Conservation (phyloP, 2,113 vertebrate species). For the Merops nubicus region DNA sequence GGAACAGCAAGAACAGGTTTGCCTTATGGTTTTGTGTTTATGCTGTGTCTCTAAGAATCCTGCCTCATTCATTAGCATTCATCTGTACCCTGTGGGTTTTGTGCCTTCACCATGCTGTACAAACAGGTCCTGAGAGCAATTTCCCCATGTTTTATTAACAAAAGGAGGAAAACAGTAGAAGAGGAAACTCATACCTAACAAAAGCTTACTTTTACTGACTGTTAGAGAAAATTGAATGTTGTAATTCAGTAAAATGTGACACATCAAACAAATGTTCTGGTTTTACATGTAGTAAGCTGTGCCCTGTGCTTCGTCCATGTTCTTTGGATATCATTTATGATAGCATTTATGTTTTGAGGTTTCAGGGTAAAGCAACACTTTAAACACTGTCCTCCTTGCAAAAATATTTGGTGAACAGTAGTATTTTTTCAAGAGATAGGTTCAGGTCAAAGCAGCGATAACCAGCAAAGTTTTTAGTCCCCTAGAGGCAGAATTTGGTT, state of each 20-base stretch:
- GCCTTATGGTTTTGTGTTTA: not conserved
- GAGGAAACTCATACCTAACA: not conserved
- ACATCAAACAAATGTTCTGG: not conserved
- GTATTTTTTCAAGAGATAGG: not conserved
- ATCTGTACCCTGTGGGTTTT: not conserved
- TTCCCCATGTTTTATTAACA: not conserved
- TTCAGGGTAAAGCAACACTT: not conserved
- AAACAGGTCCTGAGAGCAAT: not conserved
- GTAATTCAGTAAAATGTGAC: not conserved
- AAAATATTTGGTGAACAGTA: not conserved
- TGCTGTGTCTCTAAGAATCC: not conserved
- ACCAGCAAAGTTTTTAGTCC: not conserved
- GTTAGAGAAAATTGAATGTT: not conserved
- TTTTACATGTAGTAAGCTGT: not conserved
- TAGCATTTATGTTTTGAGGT: not conserved
- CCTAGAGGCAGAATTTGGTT: not conserved
- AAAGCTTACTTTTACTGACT: not conserved
- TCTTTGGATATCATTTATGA: not conserved
- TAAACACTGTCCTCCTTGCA: not conserved
- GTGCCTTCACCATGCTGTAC: not conserved
- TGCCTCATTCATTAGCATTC: not conserved
- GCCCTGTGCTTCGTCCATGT: not conserved
- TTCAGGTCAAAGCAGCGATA: not conserved
- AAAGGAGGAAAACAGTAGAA: not conserved
- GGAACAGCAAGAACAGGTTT: not conserved